phyloP scores from a whole-genome alignment of 2,113 vertebrate genomes.

The Rhagologus leucostigma region DNA sequence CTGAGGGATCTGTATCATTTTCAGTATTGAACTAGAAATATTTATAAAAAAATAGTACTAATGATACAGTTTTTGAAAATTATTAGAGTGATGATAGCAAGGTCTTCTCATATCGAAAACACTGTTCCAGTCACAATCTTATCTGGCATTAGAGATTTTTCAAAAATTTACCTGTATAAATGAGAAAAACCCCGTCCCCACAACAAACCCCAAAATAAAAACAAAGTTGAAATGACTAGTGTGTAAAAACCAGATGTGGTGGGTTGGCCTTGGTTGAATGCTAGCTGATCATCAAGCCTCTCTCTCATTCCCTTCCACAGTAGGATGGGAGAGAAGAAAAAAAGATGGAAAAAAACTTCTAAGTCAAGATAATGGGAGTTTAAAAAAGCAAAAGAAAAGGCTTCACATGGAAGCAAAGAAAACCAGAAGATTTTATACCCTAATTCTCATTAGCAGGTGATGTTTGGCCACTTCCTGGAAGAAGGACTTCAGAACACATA shows the following conservation, averaged over 20 bases:
- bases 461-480: neutral
- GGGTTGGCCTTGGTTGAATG: neutral
- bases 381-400: neutral
- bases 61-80: neutral
- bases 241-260: neutral
- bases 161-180: neutral
- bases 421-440: neutral
- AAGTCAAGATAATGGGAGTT: neutral
- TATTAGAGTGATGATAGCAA: neutral
- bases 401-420: neutral
- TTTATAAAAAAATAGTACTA: neutral
- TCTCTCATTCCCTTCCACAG: neutral
- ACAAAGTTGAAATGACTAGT: neutral
- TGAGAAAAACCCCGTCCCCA: accelerated
- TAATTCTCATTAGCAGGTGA: neutral
- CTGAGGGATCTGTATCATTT: accelerated
- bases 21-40: neutral
- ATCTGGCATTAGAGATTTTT: neutral
- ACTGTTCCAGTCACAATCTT: neutral
- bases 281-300: neutral
- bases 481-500: neutral
- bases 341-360: neutral
- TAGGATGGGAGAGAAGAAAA: neutral
- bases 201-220: neutral
- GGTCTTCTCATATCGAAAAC: neutral